Percentiles rank a stretch among this genome's conserved stretches.
Evolutionary conservation across 2,113 vertebrate species (phyloP).

Genomic region (Toxostoma redivivum): DNA sequence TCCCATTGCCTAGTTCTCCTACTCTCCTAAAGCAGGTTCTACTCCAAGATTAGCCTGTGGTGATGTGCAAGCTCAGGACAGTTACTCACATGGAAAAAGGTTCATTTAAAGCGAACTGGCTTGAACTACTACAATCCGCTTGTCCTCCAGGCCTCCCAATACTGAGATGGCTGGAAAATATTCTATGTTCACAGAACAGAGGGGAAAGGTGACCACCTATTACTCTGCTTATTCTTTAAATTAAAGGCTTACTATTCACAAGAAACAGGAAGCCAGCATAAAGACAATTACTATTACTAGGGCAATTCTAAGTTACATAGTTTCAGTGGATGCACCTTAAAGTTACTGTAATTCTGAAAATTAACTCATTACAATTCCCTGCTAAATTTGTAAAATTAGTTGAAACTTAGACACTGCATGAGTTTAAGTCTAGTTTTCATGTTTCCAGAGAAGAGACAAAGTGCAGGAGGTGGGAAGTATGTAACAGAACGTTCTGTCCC

Average conservation of each 20-base stretch:
- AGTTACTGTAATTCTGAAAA: background rate
- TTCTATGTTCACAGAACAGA: background rate
- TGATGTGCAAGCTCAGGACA: too few species aligned
- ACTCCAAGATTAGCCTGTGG: background rate
- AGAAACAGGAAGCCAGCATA: background rate
- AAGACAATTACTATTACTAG: background rate
- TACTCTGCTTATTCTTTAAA: background rate
- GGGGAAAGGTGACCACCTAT: background rate
- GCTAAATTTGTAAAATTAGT: background rate
- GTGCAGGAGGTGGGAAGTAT: rapidly evolving
- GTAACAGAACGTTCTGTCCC: background rate
- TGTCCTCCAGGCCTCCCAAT: background rate
- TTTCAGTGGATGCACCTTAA: background rate
- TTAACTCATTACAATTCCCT: background rate
- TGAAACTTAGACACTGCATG: background rate
- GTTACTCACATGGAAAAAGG: background rate
- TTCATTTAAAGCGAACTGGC: background rate
- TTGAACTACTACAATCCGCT: background rate
- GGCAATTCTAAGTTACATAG: background rate
- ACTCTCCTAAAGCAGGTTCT: background rate
- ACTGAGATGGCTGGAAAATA: background rate
- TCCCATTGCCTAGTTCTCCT: background rate
- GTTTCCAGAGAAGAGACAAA: background rate
- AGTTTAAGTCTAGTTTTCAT: background rate
- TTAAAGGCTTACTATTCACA: background rate